Percentiles rank a stretch among this genome's conserved stretches.
phyloP scores from a whole-genome alignment of 2,888 invertebrate species.

The Drepanosiphum platanoidis region DNA sequence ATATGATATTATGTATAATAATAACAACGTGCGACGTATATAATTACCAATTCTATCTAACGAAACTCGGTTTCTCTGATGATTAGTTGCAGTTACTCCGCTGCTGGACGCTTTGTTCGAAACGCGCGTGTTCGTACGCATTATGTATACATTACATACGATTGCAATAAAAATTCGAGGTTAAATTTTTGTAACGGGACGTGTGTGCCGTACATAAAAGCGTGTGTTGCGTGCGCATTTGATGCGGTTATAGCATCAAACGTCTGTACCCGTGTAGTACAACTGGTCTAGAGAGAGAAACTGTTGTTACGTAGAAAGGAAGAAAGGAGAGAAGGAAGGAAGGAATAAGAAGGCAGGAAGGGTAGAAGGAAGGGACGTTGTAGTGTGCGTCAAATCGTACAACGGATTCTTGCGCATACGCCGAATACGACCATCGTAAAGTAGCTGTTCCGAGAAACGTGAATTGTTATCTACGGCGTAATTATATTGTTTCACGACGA shows the following conservation, averaged over 20 bases:
- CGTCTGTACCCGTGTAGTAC: too few relatives aligned
- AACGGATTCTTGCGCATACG: constrained; percentile 21
- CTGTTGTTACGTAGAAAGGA: background rate
- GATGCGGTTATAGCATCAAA: background rate
- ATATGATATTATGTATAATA: too few relatives aligned
- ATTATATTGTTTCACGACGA: constrained; percentile 55
- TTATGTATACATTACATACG: background rate
- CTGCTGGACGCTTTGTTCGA: constrained; percentile 12
- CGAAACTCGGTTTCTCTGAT: background rate
- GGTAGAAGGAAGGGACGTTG: constrained; percentile 4
- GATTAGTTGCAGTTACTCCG: constrained; percentile 18
- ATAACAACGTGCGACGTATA: background rate
- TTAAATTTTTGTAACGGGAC: constrained; percentile 42
- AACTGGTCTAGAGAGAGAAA: background rate
- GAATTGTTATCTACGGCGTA: constrained; percentile 44
- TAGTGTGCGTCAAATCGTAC: constrained; percentile 3
- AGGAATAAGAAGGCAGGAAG: too few relatives aligned
- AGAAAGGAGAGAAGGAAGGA: background rate
- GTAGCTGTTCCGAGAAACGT: constrained; percentile 45
- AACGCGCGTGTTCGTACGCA: background rate
- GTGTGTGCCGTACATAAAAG: background rate
- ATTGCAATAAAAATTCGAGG: constrained; percentile 27
- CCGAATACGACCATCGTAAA: constrained; percentile 15
- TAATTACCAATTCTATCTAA: background rate
- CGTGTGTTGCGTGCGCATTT: background rate